These are phyloP conservation scores for Melinopterus prodromus DNA, from an alignment of 2,888 invertebrate species.

Conservation along the genomic window DNA sequence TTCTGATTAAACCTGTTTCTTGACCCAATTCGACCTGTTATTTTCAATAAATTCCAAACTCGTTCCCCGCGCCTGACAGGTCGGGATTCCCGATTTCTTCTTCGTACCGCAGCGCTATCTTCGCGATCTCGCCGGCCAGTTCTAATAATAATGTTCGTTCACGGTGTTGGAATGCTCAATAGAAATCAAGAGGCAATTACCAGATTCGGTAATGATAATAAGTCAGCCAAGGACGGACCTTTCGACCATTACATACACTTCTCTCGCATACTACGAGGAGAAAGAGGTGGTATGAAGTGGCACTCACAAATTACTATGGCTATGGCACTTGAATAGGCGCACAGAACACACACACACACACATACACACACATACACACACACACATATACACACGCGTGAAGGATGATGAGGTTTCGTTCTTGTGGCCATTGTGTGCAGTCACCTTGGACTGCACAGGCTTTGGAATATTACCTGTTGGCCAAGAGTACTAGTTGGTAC, in stretches of 20 bases:
- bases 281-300: neutral
- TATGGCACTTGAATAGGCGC: neutral
- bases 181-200: neutral
- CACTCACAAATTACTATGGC: neutral
- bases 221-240: neutral
- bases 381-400: neutral
- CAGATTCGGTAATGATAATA: neutral
- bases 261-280: neutral
- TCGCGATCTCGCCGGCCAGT: neutral
- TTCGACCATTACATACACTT: neutral
- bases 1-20: neutral
- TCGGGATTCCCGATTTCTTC: neutral
- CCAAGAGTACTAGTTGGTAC: neutral
- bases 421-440: neutral
- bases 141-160: constrained; percentile 4
- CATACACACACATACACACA: neutral
- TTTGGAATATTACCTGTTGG: neutral
- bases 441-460: neutral
- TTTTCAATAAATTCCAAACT: neutral
- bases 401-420: neutral
- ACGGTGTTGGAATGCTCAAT: constrained; percentile 4
- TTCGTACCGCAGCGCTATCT: neutral
- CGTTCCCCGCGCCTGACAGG: neutral
- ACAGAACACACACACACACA: neutral
- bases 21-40: neutral